These are phyloP conservation scores for Octomys mimax DNA, from an alignment of 2,797 vertebrate genomes.

Conservation along the genomic window DNA sequence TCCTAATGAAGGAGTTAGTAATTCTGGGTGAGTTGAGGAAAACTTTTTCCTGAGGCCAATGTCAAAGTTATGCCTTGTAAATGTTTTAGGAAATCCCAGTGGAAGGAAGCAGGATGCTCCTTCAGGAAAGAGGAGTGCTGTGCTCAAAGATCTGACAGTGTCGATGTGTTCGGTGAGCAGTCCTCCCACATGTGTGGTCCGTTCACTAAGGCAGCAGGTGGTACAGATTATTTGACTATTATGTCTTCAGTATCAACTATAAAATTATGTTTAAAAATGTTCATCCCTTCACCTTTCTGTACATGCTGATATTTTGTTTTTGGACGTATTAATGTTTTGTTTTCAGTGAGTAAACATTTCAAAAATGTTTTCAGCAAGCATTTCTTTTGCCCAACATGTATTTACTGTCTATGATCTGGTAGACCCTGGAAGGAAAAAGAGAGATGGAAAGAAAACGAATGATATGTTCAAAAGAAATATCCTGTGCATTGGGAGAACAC, in stretches of 20 bases:
- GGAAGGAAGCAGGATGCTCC: background rate
- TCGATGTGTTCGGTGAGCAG: background rate
- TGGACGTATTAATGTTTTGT: background rate
- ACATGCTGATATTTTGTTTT: background rate
- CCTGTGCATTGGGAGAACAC: background rate
- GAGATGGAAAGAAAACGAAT: background rate
- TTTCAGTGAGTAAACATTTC: background rate
- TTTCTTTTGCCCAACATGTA: background rate
- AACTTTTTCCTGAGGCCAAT: background rate
- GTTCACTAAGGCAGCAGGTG: background rate
- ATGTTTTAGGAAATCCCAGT: background rate
- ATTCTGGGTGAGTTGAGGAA: background rate
- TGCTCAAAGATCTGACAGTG: background rate
- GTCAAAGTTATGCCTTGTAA: background rate
- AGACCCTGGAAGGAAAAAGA: background rate
- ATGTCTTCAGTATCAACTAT: background rate
- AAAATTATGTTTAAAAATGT: background rate
- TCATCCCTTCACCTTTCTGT: background rate
- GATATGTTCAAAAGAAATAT: background rate
- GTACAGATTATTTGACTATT: background rate
- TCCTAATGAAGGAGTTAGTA: background rate
- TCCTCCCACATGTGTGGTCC: background rate
- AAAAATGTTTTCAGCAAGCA: background rate
- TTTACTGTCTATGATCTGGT: background rate
- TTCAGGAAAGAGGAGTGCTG: background rate